These are phyloP conservation scores for Hypotaenidia okinawae DNA, from an alignment of 2,797 vertebrate species.

Conservation along the genomic window DNA sequence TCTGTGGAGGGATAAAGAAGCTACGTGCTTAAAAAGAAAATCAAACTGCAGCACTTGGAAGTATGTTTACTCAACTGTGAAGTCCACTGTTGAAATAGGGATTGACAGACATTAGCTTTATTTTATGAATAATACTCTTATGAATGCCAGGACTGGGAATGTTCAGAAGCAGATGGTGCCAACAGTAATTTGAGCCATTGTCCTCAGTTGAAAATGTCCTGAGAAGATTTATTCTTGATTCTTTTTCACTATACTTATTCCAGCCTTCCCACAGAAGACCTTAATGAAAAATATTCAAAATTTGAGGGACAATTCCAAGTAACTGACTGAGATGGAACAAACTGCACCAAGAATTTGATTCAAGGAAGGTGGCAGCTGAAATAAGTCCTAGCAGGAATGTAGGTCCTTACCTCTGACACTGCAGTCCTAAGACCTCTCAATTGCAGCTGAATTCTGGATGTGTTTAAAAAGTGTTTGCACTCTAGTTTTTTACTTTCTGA, in stretches of 20 bases:
- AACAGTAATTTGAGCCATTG: constrained; percentile 13
- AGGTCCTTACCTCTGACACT: background rate
- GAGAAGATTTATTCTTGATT: background rate
- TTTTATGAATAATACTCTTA: background rate
- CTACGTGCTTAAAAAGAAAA: constrained; percentile 63
- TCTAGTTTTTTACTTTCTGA: background rate
- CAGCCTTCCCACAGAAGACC: background rate
- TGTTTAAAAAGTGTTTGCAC: background rate
- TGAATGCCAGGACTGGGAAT: constrained; percentile 15
- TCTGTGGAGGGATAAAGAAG: constrained; percentile 53
- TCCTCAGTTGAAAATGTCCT: background rate
- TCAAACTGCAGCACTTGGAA: constrained; percentile 24
- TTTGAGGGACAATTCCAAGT: background rate
- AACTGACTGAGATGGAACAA: background rate
- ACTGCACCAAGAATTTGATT: background rate
- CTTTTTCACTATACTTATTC: background rate
- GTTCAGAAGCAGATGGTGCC: background rate
- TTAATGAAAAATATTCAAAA: constrained; percentile 27
- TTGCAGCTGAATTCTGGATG: accelerated
- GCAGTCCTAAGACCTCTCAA: background rate
- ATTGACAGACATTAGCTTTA: background rate
- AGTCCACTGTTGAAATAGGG: constrained; percentile 4
- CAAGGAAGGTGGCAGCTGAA: background rate
- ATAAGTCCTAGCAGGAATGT: background rate
- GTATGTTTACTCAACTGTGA: constrained; percentile 68